Evolutionary conservation across 2,888 invertebrate genomes (phyloP).

Genomic region (Drosophila helvetica): DNA sequence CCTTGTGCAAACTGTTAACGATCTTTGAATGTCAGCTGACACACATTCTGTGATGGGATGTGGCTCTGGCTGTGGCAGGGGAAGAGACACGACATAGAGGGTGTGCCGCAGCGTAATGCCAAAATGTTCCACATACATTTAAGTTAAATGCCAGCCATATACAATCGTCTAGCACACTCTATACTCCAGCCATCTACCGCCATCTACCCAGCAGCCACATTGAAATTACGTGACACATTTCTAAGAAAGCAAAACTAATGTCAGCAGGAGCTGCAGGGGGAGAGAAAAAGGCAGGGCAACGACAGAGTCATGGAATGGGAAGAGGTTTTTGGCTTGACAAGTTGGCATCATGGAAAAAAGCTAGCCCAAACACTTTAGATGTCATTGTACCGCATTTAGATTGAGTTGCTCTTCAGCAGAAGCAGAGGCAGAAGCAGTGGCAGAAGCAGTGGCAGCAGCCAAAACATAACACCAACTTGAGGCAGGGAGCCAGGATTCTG

Average conservation of each 20-base stretch:
- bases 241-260: slow-evolving; percentile 78
- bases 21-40: slow-evolving; percentile 74
- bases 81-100: slow-evolving; percentile 14
- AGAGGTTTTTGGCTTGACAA: slow-evolving; percentile 39
- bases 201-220: slow-evolving; percentile 11
- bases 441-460: slow-evolving; percentile 48
- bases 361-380: slow-evolving; percentile 76
- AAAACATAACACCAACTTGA: slow-evolving; percentile 68
- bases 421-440: slow-evolving; percentile 13
- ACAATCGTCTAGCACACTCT: slow-evolving; percentile 48
- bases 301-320: background rate
- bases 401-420: slow-evolving; percentile 74
- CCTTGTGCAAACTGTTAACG: slow-evolving; percentile 64
- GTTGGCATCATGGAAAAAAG: slow-evolving; percentile 49
- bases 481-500: slow-evolving; percentile 4
- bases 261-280: slow-evolving; percentile 15
- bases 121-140: slow-evolving; percentile 75
- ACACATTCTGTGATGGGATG: slow-evolving; percentile 48
- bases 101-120: slow-evolving; percentile 42
- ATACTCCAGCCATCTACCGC: slow-evolving; percentile 15
- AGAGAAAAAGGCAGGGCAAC: slow-evolving; percentile 33
- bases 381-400: slow-evolving; percentile 81
- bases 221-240: slow-evolving; percentile 79
- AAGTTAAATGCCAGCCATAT: slow-evolving; percentile 77
- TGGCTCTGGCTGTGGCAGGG: slow-evolving; percentile 14